Conservation (phyloP, 2,113 vertebrate species). For the Emydocephalus ijimae region DNA sequence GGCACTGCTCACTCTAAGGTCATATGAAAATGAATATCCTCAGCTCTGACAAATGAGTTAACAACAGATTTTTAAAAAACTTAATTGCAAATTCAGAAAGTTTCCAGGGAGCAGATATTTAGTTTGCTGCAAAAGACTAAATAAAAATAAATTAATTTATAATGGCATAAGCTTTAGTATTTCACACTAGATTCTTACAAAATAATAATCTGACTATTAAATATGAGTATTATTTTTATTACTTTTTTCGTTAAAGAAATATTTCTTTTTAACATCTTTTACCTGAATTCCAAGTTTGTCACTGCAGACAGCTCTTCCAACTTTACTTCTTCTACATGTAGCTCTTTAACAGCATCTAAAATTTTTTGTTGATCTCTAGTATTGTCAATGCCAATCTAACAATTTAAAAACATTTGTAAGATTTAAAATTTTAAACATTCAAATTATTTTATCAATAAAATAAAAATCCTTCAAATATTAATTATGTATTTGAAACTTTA, state of each 20-base stretch:
- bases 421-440: background rate
- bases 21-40: accelerated
- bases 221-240: background rate
- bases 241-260: background rate
- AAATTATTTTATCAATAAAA: background rate
- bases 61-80: background rate
- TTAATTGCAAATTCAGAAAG: background rate
- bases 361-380: conserved; percentile 81
- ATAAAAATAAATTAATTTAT: background rate
- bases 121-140: background rate
- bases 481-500: background rate
- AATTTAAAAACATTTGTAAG: conserved; percentile 13
- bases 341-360: conserved; percentile 73
- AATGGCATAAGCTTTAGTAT: background rate
- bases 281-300: conserved; percentile 77
- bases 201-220: background rate
- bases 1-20: background rate
- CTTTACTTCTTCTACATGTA: conserved; percentile 78
- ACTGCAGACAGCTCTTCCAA: conserved; percentile 71
- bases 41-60: background rate
- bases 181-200: background rate
- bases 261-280: conserved; percentile 37
- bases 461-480: background rate
- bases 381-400: conserved; percentile 82
- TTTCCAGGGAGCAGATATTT: background rate